A percentile compares a stretch with the other conserved stretches of the same genome.
These are phyloP conservation scores for Siniperca obscura DNA, from an alignment of 2,797 vertebrate species.

Conservation along the genomic window DNA sequence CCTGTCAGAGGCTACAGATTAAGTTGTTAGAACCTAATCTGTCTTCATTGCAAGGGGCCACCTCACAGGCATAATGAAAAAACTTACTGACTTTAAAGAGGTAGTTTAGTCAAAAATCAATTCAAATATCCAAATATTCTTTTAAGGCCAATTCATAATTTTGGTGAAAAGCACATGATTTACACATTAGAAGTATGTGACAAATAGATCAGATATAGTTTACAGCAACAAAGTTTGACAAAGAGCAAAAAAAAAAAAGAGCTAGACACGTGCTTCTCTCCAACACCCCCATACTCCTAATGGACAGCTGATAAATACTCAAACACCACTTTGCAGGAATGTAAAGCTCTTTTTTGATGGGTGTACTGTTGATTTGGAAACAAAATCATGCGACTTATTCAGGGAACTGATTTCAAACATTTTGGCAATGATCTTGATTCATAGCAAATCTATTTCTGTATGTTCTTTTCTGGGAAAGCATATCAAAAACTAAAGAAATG, in stretches of 20 bases:
- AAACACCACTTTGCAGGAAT: slow-evolving; percentile 7
- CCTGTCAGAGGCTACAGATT: slow-evolving; percentile 65
- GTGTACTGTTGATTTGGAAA: slow-evolving; percentile 12
- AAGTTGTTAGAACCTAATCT: slow-evolving; percentile 68
- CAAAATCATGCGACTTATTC: slow-evolving; percentile 23
- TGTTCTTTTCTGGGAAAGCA: slow-evolving; percentile 37
- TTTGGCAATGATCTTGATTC: slow-evolving; percentile 51
- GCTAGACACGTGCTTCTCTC: not conserved
- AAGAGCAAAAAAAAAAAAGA: not conserved
- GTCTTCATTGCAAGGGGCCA: slow-evolving; percentile 42
- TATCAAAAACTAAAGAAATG: slow-evolving; percentile 30
- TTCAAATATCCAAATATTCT: not conserved
- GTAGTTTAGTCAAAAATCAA: not conserved
- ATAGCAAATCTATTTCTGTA: slow-evolving; percentile 40
- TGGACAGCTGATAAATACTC: slow-evolving; percentile 16
- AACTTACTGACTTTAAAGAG: slow-evolving; percentile 23
- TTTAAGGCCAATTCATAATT: not conserved
- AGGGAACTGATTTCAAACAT: slow-evolving; percentile 40
- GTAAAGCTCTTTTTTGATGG: slow-evolving; percentile 4
- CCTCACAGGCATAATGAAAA: slow-evolving; percentile 26
- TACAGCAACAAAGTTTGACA: slow-evolving; percentile 10
- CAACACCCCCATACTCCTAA: not conserved
- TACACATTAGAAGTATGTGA: not conserved
- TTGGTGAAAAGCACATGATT: not conserved
- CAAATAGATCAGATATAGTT: slow-evolving; percentile 1